These are phyloP conservation scores for Microtus ochrogaster DNA, from an alignment of 2,113 vertebrate genomes.

Conservation along the genomic window DNA sequence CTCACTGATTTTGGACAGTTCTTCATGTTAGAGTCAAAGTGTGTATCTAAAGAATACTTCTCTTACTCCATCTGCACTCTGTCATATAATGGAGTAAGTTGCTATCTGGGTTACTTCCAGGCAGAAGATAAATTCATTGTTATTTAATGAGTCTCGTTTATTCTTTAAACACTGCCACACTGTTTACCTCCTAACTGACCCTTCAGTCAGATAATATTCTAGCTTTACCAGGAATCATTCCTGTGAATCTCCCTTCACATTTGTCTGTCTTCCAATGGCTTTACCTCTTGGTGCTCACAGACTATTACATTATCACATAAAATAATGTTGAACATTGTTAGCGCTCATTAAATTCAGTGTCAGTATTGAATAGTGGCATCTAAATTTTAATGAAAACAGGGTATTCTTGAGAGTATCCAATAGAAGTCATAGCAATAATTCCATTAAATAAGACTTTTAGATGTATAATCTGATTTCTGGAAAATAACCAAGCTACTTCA, in stretches of 20 bases:
- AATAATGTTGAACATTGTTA: not conserved
- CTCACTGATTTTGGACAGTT: not conserved
- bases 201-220: slow-evolving; percentile 42
- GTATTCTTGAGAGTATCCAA: slow-evolving; percentile 37
- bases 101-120: not conserved
- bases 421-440: not conserved
- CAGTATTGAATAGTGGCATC: not conserved
- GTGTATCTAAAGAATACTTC: not conserved
- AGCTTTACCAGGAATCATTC: not conserved
- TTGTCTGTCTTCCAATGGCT: not conserved
- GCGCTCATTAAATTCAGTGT: slow-evolving; percentile 10
- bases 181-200: not conserved
- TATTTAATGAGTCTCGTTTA: not conserved
- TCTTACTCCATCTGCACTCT: slow-evolving; percentile 5
- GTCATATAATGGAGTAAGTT: slow-evolving; percentile 4
- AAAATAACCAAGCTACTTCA: slow-evolving; percentile 1
- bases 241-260: not conserved
- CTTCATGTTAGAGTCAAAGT: slow-evolving; percentile 7
- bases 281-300: not conserved
- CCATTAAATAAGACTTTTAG: slow-evolving; percentile 17
- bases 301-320: slow-evolving; percentile 38
- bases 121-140: not conserved
- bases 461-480: not conserved
- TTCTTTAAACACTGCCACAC: not conserved
- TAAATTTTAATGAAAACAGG: not conserved